Conservation (phyloP, 2,888 invertebrate genomes). For the Hirtodrosophila alboralis region DNA sequence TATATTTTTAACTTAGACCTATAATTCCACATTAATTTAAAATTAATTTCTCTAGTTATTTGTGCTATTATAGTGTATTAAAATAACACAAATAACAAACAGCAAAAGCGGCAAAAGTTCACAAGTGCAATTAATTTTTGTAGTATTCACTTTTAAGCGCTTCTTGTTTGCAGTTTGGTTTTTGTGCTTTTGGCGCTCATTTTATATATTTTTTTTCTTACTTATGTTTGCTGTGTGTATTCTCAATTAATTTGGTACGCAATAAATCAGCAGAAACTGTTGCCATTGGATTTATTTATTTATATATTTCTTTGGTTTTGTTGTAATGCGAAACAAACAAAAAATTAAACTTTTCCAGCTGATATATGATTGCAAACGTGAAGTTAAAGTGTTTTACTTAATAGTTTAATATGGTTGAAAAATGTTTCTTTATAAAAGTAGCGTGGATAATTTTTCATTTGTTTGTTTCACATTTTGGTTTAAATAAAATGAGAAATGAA, state of each 20-base stretch:
- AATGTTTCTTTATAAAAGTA: too few species aligned
- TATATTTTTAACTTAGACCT: too few species aligned
- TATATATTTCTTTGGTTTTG: conserved; percentile 10
- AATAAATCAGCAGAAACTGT: conserved; percentile 43
- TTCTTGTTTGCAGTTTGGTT: conserved; percentile 23
- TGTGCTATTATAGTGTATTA: conserved; percentile 10
- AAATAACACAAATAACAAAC: conserved; percentile 3
- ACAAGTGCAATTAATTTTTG: conserved; percentile 66
- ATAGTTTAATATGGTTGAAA: conserved; percentile 12
- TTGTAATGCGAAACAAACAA: too few species aligned
- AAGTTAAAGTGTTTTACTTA: conserved; percentile 3
- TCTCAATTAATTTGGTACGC: conserved; percentile 44
- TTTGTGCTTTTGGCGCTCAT: conserved; percentile 16
- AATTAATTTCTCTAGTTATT: background rate
- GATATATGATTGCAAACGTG: conserved; percentile 25
- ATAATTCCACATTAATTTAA: too few species aligned
- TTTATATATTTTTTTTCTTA: conserved; percentile 9
- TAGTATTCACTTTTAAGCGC: conserved; percentile 24
- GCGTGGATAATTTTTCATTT: too few species aligned
- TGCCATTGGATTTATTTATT: conserved; percentile 21
- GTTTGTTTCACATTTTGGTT: too few species aligned
- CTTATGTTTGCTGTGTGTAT: conserved; percentile 5
- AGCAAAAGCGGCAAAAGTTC: conserved; percentile 37
- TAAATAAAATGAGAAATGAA: too few species aligned
- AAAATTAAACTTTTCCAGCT: conserved; percentile 19